Evolutionary conservation across 2,113 vertebrate species (phyloP), one percentile per base, ranked within the genome.

Genomic region (Eudyptes chrysolophus): DNA sequence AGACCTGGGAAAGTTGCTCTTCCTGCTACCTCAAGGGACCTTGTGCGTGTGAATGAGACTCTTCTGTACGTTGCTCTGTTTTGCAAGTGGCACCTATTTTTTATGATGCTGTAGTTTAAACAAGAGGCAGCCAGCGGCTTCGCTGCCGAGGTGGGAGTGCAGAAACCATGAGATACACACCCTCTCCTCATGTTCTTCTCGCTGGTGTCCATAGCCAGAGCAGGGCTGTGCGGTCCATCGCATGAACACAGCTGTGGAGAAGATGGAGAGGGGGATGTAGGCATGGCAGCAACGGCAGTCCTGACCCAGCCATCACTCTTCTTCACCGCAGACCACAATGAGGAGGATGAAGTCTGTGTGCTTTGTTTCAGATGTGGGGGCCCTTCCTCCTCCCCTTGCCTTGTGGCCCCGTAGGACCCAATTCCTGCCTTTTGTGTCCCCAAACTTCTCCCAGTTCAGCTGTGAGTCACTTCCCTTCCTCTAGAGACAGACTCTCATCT

Each of bases 251-350:
- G 40, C 48, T 74, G n/a, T 71, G 58, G 55, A 66, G 34, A 20
- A 34, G 17, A 9, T 19, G 55, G 57, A 80, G 40, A 68, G 6
- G 14, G 30, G 40, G 18, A n/a, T 3, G 2, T 2, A 6, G 4
- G 14, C 40, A 12, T 5, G 26, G 44, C 55, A 75, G 46, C 20
- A 40, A 34, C 9, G 5, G 34, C 54, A 49, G 27, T 26, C 20
- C 34, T 62, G 32, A 16, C 51, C 5, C 0, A 1, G n/a, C 74
- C 38, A 30, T 16, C 13, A 2, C 30, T 5, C 1, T n/a, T 22
- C 34, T 68, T 84, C 13, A 32, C 7, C 34, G 44, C 17, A 61
- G n/a, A 64, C 29, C 0, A 1, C 21, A n/a, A 62, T 25, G 34
- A 90, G 32, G n/a, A 90, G 54, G 20, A 24, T 30, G 30, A 74